Evolutionary conservation across 1,140 invertebrate genomes (phyloP).

Genomic region (Listronotus oregonensis): DNA sequence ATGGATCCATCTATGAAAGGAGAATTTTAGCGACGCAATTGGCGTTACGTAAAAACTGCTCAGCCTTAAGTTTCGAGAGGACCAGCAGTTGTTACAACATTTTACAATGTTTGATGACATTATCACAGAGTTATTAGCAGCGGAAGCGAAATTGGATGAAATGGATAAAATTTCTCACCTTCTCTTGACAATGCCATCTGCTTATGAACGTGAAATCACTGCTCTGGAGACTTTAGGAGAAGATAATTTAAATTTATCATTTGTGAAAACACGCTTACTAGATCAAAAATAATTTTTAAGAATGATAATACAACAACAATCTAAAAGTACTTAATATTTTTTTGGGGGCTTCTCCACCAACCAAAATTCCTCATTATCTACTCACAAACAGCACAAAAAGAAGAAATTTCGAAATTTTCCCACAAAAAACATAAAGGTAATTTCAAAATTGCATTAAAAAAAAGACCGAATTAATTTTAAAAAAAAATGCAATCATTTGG

Average conservation of each 20-base stretch:
- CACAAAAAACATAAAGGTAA: no score
- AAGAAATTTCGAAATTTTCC: no score
- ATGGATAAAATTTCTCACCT: slow-evolving; percentile 48
- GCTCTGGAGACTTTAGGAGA: slow-evolving; percentile 48
- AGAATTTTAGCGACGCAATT: slow-evolving; percentile 54
- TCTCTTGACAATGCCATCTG: slow-evolving; percentile 50
- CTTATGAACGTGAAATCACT: slow-evolving; percentile 52
- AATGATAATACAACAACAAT: neutral
- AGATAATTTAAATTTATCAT: slow-evolving; percentile 46
- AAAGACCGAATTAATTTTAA: no score
- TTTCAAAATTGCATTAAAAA: no score
- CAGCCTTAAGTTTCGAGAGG: slow-evolving; percentile 50
- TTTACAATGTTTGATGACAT: slow-evolving; percentile 48
- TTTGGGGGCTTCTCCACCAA: no score
- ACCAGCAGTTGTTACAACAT: slow-evolving; percentile 49
- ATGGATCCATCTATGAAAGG: slow-evolving; percentile 54
- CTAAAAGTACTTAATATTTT: neutral
- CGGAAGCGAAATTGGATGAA: slow-evolving; percentile 40
- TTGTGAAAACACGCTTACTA: slow-evolving; percentile 26
- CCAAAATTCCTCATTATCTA: no score
- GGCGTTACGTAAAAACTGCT: slow-evolving; percentile 52
- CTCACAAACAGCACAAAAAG: no score
- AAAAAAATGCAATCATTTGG: no score
- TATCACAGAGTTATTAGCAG: slow-evolving; percentile 51
- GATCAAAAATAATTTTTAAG: slow-evolving; percentile 20